These are phyloP conservation scores for Hydrotaea diabolus DNA, from an alignment of 2,888 invertebrate genomes.

Conservation along the genomic window DNA sequence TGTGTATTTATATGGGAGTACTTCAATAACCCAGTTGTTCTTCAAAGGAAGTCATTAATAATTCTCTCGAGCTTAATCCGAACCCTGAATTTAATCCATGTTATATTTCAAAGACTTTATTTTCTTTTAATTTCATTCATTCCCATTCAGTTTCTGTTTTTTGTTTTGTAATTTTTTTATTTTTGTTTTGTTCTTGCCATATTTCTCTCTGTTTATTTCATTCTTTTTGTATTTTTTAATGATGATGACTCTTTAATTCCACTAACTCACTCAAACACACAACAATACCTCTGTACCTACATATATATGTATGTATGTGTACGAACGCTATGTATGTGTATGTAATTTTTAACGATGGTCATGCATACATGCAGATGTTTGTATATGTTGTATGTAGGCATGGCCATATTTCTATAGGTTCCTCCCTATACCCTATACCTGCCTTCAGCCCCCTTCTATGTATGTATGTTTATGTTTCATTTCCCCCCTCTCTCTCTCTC, in stretches of 20 bases:
- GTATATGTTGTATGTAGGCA: neutral
- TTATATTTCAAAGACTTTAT: neutral
- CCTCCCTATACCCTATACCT: too few species aligned
- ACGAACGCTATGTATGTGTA: neutral
- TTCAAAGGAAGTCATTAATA: neutral
- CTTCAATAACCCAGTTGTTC: too few species aligned
- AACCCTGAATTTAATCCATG: conserved; percentile 51
- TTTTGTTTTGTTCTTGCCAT: neutral
- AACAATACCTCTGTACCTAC: neutral
- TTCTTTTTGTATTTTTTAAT: conserved; percentile 57
- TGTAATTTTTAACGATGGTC: conserved; percentile 59
- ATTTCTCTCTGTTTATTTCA: conserved; percentile 41
- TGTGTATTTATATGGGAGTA: too few species aligned
- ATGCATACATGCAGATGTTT: neutral
- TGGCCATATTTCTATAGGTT: neutral
- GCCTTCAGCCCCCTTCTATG: neutral
- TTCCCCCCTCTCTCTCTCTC: too few species aligned
- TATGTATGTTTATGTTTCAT: neutral
- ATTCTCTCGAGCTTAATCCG: conserved; percentile 38
- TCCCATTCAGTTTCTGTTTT: neutral
- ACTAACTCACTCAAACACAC: conserved; percentile 36
- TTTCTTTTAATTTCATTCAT: conserved; percentile 1
- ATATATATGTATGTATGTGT: neutral
- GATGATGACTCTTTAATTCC: conserved; percentile 66
- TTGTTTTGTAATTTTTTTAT: too few species aligned